Evolutionary conservation across 1,140 invertebrate genomes (phyloP), one percentile per base, ranked within the genome.

Genomic region (Scylla paramamosain): DNA sequence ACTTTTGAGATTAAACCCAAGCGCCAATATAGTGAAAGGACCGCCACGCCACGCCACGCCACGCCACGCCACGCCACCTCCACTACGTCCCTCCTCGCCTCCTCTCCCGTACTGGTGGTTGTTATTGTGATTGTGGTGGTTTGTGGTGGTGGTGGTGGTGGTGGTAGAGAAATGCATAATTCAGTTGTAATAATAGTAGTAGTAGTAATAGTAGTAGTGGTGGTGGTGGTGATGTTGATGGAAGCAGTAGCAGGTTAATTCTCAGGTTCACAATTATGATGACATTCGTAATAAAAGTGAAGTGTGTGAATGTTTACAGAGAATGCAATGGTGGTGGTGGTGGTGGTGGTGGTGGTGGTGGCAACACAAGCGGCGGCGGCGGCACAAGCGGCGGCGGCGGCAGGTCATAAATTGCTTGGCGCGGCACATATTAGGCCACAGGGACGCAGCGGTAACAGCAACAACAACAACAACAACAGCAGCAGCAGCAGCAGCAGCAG

Each of bases 401-500:
- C 67, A 77, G 67, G 67, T n/a, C 67, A 77, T 77, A 77, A 77
- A 77, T 77, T 77, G 67, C 20, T 77, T 77, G 20, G 67, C 67
- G 6, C 67, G 67, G 20, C 67, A 77, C 67, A 77, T 77, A 77
- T 77, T n/a, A 77, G 67, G 67, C 67, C 67, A 77, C 25, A n/a
- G 20, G 52, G 52, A 59, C 52, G 20, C 52, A 59, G 12, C 52
- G 10, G 12, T 8, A 59, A 12, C 52, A 59, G 12, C 52, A 59
- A 12, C 52, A 59, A 1, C 52, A 59, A 2, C 52, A 59, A 1
- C 52, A 25, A 2, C 67, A 77, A 1, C 67, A 77, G 2, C n/a
- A 77, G n/a, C 67, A n/a, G 2, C 48, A 59, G 12, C 52, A 59
- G 2, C 52, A 59, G 12, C 52, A 25, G 6, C 67, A 77, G 20